Conservation (phyloP, 1,140 invertebrate species). For the Grapholita molesta region DNA sequence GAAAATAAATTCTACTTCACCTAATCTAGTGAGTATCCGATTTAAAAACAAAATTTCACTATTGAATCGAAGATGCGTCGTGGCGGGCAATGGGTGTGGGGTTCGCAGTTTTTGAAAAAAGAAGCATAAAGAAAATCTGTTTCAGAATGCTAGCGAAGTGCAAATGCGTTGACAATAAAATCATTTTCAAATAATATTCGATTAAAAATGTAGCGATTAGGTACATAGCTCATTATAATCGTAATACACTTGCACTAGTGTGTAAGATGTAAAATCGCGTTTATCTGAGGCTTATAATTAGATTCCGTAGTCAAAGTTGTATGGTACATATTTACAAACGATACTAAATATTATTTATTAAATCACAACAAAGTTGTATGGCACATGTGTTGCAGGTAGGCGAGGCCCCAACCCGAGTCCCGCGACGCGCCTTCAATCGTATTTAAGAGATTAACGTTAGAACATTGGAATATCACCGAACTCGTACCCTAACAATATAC, state of each 20-base stretch:
- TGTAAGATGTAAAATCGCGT: slow-evolving; percentile 48
- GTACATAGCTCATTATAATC: background rate
- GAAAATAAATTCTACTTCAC: slow-evolving; percentile 50
- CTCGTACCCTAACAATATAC: slow-evolving; percentile 53
- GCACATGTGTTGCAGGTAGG: slow-evolving; percentile 70
- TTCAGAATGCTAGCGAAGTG: slow-evolving; percentile 24
- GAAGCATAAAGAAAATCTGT: slow-evolving; percentile 35
- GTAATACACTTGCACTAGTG: slow-evolving; percentile 48
- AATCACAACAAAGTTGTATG: slow-evolving; percentile 76
- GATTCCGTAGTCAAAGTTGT: slow-evolving; percentile 51
- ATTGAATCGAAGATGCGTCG: slow-evolving; percentile 67
- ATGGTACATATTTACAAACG: slow-evolving; percentile 78
- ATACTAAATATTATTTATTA: slow-evolving; percentile 77
- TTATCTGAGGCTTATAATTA: slow-evolving; percentile 55
- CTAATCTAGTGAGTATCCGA: slow-evolving; percentile 61
- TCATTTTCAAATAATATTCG: slow-evolving; percentile 33
- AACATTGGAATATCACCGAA: slow-evolving; percentile 67
- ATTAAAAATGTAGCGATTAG: background rate
- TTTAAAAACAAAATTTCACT: slow-evolving; percentile 35
- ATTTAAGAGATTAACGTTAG: slow-evolving; percentile 45
- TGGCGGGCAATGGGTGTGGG: slow-evolving; percentile 34
- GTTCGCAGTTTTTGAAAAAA: slow-evolving; percentile 51
- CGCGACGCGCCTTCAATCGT: slow-evolving; percentile 65
- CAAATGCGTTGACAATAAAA: slow-evolving; percentile 21
- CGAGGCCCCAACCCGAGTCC: slow-evolving; percentile 36